Conservation (phyloP, 2,888 invertebrate genomes). For the Melikaiella ostensackeni region DNA sequence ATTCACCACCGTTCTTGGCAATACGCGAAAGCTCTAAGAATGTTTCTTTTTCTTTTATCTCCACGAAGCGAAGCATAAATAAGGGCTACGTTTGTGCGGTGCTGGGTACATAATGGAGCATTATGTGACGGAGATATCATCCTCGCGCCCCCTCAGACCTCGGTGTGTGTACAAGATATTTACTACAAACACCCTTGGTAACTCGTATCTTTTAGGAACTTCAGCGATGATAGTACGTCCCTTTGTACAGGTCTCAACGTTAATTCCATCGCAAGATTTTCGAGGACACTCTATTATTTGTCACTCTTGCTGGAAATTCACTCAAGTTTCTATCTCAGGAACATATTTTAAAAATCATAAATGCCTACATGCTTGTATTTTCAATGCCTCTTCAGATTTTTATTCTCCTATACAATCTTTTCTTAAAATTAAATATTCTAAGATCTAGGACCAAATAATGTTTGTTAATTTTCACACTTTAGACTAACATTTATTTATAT, state of each 20-base stretch:
- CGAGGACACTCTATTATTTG: constrained; percentile 9
- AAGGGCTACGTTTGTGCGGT: constrained; percentile 69
- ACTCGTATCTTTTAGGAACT: constrained; percentile 62
- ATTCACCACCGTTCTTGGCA: constrained; percentile 39
- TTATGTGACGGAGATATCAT: constrained; percentile 71
- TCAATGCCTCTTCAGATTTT: background rate
- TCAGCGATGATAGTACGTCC: constrained; percentile 64
- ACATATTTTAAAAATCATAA: background rate
- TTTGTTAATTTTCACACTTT: no score
- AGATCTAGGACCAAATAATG: no score
- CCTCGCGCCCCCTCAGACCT: constrained; percentile 51
- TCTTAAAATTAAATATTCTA: no score
- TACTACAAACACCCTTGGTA: constrained; percentile 69
- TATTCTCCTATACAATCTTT: no score
- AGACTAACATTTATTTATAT: no score
- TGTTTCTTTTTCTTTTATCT: constrained; percentile 66
- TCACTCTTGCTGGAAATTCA: background rate
- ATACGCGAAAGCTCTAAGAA: constrained; percentile 43
- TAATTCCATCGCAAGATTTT: constrained; percentile 34
- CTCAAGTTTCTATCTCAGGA: background rate
- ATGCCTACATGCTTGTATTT: background rate
- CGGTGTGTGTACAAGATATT: constrained; percentile 73
- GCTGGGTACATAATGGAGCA: constrained; percentile 71
- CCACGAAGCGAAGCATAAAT: constrained; percentile 68
- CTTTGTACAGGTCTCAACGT: constrained; percentile 58